Conservation (phyloP, 2,797 vertebrate species). For the Phataginus tricuspis region DNA sequence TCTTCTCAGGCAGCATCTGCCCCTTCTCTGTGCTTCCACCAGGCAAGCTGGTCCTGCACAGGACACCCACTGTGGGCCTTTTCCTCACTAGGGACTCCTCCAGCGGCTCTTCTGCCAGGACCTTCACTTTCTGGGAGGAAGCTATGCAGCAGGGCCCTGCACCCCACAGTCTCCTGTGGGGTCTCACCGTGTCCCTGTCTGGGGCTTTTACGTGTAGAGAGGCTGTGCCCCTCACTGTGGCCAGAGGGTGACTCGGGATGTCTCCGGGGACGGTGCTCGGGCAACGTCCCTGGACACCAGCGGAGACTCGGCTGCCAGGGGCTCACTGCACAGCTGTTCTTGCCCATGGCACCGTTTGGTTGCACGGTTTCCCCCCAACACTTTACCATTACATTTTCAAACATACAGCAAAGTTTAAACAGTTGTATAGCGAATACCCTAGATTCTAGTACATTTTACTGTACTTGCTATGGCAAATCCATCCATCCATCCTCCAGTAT, state of each 20-base stretch:
- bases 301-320: background rate
- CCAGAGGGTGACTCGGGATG: rapidly evolving
- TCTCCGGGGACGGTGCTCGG: rapidly evolving
- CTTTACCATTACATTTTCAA: background rate
- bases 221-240: background rate
- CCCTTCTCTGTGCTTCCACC: rapidly evolving
- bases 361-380: background rate
- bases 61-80: background rate
- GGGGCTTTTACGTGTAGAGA: background rate
- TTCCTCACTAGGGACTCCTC: background rate
- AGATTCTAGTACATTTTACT: no score
- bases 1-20: rapidly evolving
- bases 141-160: rapidly evolving
- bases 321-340: no score
- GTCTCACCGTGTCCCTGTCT: rapidly evolving
- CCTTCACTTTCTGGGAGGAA: background rate
- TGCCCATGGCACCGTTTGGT: no score
- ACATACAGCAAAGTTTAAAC: background rate
- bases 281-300: background rate
- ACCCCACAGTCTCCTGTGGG: background rate
- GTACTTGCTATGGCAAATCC: no score
- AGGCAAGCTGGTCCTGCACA: background rate
- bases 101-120: no score
- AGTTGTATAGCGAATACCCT: no score
- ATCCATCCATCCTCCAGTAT: no score